A percentile compares a stretch with the other conserved stretches of the same genome.
Evolutionary conservation across 2,113 vertebrate species (phyloP).

Genomic region (Eulacestoma nigropectus): DNA sequence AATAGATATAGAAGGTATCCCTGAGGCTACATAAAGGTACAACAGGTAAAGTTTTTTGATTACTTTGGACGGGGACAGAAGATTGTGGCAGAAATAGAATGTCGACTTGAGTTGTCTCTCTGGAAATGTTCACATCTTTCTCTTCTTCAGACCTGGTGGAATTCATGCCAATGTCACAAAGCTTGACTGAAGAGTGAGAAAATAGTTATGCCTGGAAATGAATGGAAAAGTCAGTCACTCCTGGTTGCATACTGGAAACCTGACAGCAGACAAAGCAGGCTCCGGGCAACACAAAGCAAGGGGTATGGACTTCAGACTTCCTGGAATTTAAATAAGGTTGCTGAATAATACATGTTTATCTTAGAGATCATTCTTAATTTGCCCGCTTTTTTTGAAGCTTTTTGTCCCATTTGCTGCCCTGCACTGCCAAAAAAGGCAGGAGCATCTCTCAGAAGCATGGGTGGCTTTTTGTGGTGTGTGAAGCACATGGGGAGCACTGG

Average conservation of each 20-base stretch:
- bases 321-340: constrained; percentile 10
- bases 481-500: not conserved
- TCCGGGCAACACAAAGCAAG: not conserved
- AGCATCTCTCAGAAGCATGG: not conserved
- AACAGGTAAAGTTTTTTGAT: not conserved
- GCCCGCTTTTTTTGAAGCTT: not conserved
- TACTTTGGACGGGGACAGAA: not conserved
- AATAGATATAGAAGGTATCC: not conserved
- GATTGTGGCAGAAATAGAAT: not conserved
- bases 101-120: accelerated
- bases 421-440: not conserved
- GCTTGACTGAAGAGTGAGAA: not conserved
- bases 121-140: not conserved
- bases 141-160: not conserved
- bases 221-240: not conserved
- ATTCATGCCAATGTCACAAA: not conserved
- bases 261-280: constrained; percentile 21
- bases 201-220: not conserved
- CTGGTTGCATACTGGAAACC: not conserved
- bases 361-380: constrained; percentile 26
- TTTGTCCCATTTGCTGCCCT: not conserved
- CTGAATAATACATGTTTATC: constrained; percentile 30
- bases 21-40: not conserved
- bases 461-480: not conserved
- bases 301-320: not conserved